Evolutionary conservation across 2,888 invertebrate genomes (phyloP), one percentile per base, ranked within the genome.

Genomic region (Frankliniella intonsa): DNA sequence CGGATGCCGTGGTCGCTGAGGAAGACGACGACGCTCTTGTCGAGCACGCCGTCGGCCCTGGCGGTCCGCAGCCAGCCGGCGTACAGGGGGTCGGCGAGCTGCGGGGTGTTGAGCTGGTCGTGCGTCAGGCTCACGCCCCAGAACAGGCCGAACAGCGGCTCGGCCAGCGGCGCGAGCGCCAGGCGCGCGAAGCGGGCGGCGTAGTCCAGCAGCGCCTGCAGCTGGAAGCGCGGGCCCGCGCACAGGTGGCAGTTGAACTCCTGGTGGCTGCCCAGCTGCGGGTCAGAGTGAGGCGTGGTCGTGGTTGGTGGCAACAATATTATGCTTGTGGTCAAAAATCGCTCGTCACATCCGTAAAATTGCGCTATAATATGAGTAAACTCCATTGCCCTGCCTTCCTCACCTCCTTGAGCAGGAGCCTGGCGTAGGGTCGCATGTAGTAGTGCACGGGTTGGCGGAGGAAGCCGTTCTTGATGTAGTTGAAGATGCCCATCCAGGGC

Each of bases 1-100:
- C 97, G 89, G 83, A 96, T 92, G 0, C 97, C 97, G 86, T 97
- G 97, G 87, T 97, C 97, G 87, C 97, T 97, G 89, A 97, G 90
- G 80, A 91, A 86, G 14, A 95, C 87, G 81, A 96, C 85, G 80
- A 92, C 90, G 0, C 95, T 95, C 50, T 92, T 90, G 81, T 94
- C 91, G 82, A 95, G 88, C 82, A 91, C 88, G 1, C 90, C 89
- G 2, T 89, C 87, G 0, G 87, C 85, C 65, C 91, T 88, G 81
- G 94, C 87, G 83, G 88, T 87, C 83, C 88, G 87, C 81, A 97
- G 88, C 86, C 94, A 91, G 0, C 88, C 85, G 84, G 89, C 86
- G 85, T 94, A 92, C 80, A 90, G 88, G 0, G 90, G 88, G 86
- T 97, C 97, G 83, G 94, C 94, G 49, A 92, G 87, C 85, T 91